Evolutionary conservation across 2,113 vertebrate genomes (phyloP).

Genomic region (Natator depressus): DNA sequence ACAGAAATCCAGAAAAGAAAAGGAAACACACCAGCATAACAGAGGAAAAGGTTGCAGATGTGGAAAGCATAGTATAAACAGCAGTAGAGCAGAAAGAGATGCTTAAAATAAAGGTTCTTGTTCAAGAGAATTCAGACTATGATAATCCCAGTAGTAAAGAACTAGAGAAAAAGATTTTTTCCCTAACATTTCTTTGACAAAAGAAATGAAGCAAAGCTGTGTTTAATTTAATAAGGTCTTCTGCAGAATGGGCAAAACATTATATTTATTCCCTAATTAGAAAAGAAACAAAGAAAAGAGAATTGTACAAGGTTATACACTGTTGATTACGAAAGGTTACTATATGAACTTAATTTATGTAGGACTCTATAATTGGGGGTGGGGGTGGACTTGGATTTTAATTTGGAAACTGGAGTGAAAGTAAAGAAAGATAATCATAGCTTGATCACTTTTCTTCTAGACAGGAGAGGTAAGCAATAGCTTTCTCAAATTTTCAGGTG

Average conservation of each 20-base stretch:
- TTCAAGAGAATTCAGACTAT: constrained; percentile 61
- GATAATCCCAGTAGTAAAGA: constrained; percentile 48
- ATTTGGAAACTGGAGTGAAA: constrained; percentile 2
- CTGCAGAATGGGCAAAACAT: constrained; percentile 18
- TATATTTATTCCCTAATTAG: constrained; percentile 41
- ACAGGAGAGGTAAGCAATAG: not conserved
- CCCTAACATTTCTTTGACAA: not conserved
- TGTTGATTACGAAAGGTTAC: not conserved
- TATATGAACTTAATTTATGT: not conserved
- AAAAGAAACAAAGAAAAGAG: constrained; percentile 22
- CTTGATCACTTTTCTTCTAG: not conserved
- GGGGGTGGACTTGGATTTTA: not conserved
- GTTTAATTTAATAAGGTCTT: constrained; percentile 42
- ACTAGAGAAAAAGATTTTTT: constrained; percentile 5
- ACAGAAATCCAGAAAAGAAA: constrained; percentile 82
- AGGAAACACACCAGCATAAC: constrained; percentile 79
- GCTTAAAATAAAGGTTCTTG: constrained; percentile 50
- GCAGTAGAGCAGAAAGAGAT: constrained; percentile 73
- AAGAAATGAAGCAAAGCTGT: not conserved
- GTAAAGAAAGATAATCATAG: constrained; percentile 12
- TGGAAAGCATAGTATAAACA: constrained; percentile 72
- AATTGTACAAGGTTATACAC: constrained; percentile 1
- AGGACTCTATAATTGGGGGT: constrained; percentile 9
- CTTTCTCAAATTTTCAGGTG: not conserved
- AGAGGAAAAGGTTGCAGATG: constrained; percentile 77